Base-by-base conservation (phyloP, 2,113 vertebrate genomes). In the Coptodon bakossiorum region DNA sequence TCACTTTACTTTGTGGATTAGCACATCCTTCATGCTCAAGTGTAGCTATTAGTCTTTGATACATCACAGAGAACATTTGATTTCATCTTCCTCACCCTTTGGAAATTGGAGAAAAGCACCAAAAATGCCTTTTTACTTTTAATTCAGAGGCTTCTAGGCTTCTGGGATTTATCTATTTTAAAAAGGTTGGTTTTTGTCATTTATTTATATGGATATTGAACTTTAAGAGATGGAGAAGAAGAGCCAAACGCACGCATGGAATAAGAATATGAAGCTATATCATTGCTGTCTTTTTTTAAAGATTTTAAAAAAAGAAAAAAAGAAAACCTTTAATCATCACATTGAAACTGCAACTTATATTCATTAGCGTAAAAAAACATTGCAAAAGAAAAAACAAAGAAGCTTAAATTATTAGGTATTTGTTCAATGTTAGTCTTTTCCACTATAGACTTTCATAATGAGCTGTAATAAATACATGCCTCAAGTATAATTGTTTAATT, bases 1-100 rank as follows among this genome's bases (percentile, higher is more conserved):
- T 78, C 73, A 31, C 81, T 87, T 86, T 27, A 43, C 83, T 85
- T 93, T 89, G 89, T 89, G 90, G 84, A 94, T 92, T 83, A 87
- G 71, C 8, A 5, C 10, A 43, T 86, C 83, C 66, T 73, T 85
- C 81, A 22, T 3, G 6, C 36, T 53, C 80, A 36, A 71, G 48
- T 87, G 76, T 80, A 52, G 80, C 56, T 88, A 82, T 90, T 87
- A 81, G 56, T 87, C 80, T 85, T 57, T 84, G 89, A 92, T 86
- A 81, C 34, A 88, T 90, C 91, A 91, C 86, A 86, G 56, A 84
- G 45, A 78, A 50, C 73, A 85, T 93, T 81, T 82, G 78, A 91
- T 90, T 89, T 89, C 38, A 93, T 90, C 80, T 56, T 34, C 57
- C 31, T 13, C 61, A 82, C 79, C 71, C 78, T 86, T 90, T 78